Percentiles rank a stretch among this genome's conserved stretches.
phyloP scores from a whole-genome alignment of 2,888 invertebrate genomes.

The Temnothorax rugatulus region DNA sequence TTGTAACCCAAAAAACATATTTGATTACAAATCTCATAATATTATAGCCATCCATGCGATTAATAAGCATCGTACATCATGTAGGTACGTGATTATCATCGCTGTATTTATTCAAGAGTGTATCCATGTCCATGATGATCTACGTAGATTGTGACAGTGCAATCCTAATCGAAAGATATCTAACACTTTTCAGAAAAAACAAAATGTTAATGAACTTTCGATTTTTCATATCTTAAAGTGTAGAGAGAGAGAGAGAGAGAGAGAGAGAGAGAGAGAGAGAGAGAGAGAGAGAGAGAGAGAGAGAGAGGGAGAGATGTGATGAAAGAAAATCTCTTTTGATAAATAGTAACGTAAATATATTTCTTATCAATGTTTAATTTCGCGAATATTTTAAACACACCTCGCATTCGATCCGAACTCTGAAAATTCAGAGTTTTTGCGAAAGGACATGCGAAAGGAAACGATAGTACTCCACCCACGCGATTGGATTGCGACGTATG shows the following conservation, averaged over 20 bases:
- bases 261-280: background rate
- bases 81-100: background rate
- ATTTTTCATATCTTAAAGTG: background rate
- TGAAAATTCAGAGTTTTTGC: constrained; percentile 23
- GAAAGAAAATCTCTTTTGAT: background rate
- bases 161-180: background rate
- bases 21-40: background rate
- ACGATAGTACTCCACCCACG: constrained; percentile 14
- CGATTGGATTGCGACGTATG: constrained; percentile 9
- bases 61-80: constrained; percentile 3
- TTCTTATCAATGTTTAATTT: background rate
- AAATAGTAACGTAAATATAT: background rate
- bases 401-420: background rate
- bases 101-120: constrained; percentile 11
- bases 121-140: constrained; percentile 12
- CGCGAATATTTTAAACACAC: background rate
- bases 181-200: background rate
- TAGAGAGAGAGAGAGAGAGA: background rate
- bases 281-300: background rate
- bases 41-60: background rate
- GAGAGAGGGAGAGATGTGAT: background rate
- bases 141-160: no score
- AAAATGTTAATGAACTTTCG: background rate
- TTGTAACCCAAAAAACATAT: background rate
- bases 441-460: constrained; percentile 9